phyloP scores from a whole-genome alignment of 2,888 invertebrate species.

The Carterocephalus palaemon region DNA sequence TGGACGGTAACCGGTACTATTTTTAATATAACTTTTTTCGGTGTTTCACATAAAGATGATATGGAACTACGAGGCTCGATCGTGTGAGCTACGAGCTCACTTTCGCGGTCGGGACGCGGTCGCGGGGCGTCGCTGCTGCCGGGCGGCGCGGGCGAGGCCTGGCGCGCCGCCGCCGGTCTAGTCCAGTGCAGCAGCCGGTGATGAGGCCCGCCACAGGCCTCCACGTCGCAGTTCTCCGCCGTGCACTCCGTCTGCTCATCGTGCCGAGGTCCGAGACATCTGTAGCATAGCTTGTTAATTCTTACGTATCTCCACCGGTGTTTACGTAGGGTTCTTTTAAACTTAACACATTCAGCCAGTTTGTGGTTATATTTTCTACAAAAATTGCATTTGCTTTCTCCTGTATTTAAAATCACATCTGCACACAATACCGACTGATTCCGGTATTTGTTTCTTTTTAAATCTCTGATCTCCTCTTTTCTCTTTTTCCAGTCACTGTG shows the following conservation, averaged over 20 bases:
- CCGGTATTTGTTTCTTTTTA: no score
- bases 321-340: constrained; percentile 13
- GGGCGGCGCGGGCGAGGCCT: not conserved
- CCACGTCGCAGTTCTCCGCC: constrained; percentile 17
- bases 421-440: constrained; percentile 7
- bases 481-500: not conserved
- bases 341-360: constrained; percentile 1
- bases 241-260: not conserved
- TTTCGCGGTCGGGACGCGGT: not conserved
- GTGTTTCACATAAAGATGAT: no score
- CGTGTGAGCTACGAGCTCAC: constrained; percentile 3
- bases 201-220: constrained; percentile 5
- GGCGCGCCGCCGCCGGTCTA: constrained; percentile 11
- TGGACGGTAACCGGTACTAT: constrained; percentile 27
- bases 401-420: no score
- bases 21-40: constrained; percentile 27
- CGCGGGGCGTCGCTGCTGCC: not conserved
- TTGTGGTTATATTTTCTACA: not conserved
- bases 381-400: constrained; percentile 3
- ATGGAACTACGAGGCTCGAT: constrained; percentile 7
- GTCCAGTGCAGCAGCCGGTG: constrained; percentile 15
- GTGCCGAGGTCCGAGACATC: constrained; percentile 3
- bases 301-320: constrained; percentile 20
- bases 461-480: not conserved
- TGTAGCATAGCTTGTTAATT: constrained; percentile 1